Percentiles rank a stretch among this genome's conserved stretches.
phyloP scores from a whole-genome alignment of 2,888 invertebrate genomes.

The Cephus nigrinus region DNA sequence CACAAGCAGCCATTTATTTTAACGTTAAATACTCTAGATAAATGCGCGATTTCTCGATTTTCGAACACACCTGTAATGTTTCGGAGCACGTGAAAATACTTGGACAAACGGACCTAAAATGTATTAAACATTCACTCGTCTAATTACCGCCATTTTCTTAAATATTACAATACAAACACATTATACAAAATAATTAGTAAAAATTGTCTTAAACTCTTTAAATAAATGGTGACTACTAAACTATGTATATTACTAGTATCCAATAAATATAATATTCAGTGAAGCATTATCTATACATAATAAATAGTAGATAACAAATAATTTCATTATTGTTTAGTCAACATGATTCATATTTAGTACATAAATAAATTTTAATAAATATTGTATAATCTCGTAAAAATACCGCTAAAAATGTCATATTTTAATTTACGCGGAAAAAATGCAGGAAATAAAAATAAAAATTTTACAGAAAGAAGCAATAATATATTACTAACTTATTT shows the following conservation, averaged over 20 bases:
- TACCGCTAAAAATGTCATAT: neutral
- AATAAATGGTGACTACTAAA: neutral
- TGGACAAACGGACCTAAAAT: neutral
- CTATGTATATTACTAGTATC: too few relatives aligned
- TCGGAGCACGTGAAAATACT: too few relatives aligned
- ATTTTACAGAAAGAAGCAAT: too few relatives aligned
- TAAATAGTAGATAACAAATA: too few relatives aligned
- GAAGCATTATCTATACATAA: too few relatives aligned
- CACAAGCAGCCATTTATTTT: constrained; percentile 14
- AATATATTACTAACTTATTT: too few relatives aligned
- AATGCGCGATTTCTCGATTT: too few relatives aligned
- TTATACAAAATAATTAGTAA: neutral
- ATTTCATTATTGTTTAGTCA: too few relatives aligned
- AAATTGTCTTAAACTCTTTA: neutral
- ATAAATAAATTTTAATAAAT: neutral
- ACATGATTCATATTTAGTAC: too few relatives aligned
- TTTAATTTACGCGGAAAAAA: neutral
- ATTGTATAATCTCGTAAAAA: neutral
- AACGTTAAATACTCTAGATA: neutral
- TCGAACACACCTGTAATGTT: too few relatives aligned
- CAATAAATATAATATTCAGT: too few relatives aligned
- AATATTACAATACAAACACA: neutral
- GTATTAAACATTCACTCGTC: neutral
- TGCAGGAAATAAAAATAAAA: too few relatives aligned
- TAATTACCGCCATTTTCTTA: neutral